Percentiles rank a stretch among this genome's conserved stretches.
These are phyloP conservation scores for Gryllus longicercus DNA, from an alignment of 2,888 invertebrate genomes.

Conservation along the genomic window DNA sequence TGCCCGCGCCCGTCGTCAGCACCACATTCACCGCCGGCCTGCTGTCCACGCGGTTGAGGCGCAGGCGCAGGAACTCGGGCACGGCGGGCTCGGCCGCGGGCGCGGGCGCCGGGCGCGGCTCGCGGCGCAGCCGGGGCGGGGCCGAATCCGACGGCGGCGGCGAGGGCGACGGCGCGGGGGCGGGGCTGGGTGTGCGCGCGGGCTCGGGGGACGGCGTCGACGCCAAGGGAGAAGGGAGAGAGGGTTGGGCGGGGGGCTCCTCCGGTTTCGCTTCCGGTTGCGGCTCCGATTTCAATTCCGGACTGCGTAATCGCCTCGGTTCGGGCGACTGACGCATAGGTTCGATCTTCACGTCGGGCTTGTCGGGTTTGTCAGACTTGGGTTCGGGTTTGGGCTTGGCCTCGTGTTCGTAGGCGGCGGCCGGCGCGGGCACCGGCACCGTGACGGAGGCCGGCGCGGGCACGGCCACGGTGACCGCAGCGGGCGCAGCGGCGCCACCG, in stretches of 20 bases:
- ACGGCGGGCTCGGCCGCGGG: slow-evolving; percentile 42
- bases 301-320: neutral
- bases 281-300: too few relatives aligned
- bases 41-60: slow-evolving; percentile 66
- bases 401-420: neutral
- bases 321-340: neutral
- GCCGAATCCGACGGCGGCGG: neutral
- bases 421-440: neutral
- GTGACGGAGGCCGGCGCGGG: neutral
- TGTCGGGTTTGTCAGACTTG: neutral
- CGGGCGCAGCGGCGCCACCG: neutral
- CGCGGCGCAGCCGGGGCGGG: neutral
- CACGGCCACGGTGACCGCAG: neutral
- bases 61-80: slow-evolving; percentile 68
- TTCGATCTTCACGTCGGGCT: neutral
- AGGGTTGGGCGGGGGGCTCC: neutral
- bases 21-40: slow-evolving; percentile 59
- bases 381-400: neutral
- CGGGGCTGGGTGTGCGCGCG: too few relatives aligned
- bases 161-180: too few relatives aligned
- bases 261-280: too few relatives aligned
- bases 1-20: slow-evolving; percentile 55
- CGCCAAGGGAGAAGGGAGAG: neutral
- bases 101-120: slow-evolving; percentile 1
- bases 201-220: neutral